Percentiles rank a stretch among this genome's conserved stretches.
These are phyloP conservation scores for Chymomyza procnemis DNA, from an alignment of 2,888 invertebrate genomes.

Conservation along the genomic window DNA sequence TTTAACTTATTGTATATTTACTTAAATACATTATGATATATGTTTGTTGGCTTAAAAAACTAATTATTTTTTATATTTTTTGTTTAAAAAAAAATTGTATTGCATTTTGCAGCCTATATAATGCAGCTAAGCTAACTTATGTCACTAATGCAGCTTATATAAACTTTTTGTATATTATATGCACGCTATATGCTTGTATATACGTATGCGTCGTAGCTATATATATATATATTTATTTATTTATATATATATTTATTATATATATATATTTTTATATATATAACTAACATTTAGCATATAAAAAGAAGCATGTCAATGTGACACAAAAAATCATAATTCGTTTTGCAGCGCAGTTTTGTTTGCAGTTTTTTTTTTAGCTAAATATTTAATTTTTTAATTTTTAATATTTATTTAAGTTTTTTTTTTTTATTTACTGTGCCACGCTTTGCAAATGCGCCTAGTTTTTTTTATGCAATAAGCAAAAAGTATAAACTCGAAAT, in stretches of 20 bases:
- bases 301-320: slow-evolving; percentile 63
- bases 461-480: not conserved
- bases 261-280: slow-evolving; percentile 16
- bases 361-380: not conserved
- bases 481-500: not conserved
- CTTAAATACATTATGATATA: not conserved
- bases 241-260: slow-evolving; percentile 19
- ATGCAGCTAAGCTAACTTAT: not conserved
- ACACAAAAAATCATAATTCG: slow-evolving; percentile 62
- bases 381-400: not conserved
- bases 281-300: slow-evolving; percentile 20
- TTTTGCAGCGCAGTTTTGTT: slow-evolving; percentile 54
- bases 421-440: slow-evolving; percentile 3
- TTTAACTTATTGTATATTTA: not conserved
- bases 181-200: slow-evolving; percentile 19
- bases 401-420: not conserved
- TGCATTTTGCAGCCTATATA: not conserved
- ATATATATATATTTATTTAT: slow-evolving; percentile 15
- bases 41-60: not conserved
- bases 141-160: not conserved
- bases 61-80: slow-evolving; percentile 2
- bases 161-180: slow-evolving; percentile 5
- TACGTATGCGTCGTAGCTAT: slow-evolving; percentile 6
- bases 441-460: slow-evolving; percentile 31
- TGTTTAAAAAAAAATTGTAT: not conserved